A percentile compares a stretch with the other conserved stretches of the same genome.
These are phyloP conservation scores for Hirtodrosophila confusa DNA, from an alignment of 2,888 invertebrate genomes.

Conservation along the genomic window DNA sequence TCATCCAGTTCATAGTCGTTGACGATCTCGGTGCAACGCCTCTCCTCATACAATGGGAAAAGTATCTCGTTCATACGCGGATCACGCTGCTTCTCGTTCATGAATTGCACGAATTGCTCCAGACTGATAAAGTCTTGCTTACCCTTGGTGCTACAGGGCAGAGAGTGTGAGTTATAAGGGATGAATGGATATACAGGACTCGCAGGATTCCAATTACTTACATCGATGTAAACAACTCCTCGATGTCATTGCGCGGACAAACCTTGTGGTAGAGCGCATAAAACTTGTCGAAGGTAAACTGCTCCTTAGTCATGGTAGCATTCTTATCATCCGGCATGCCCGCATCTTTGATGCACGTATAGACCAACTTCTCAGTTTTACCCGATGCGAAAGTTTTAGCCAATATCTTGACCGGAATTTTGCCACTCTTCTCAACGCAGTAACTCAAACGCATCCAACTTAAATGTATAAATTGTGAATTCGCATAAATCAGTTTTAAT, in stretches of 20 bases:
- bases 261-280: slow-evolving; percentile 99
- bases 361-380: slow-evolving; percentile 98
- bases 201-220: slow-evolving; percentile 86
- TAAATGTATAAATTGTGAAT: slow-evolving; percentile 20
- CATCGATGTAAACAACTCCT: slow-evolving; percentile 98
- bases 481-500: slow-evolving; percentile 6
- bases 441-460: slow-evolving; percentile 99
- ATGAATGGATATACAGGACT: too few species aligned
- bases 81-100: slow-evolving; percentile 99
- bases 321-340: slow-evolving; percentile 97
- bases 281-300: slow-evolving; percentile 99
- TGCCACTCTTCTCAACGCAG: slow-evolving; percentile 95
- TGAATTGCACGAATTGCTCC: slow-evolving; percentile 94
- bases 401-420: slow-evolving; percentile 98
- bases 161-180: background rate
- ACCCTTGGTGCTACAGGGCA: slow-evolving; percentile 90
- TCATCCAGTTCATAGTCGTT: slow-evolving; percentile 95
- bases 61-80: slow-evolving; percentile 99
- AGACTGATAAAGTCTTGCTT: slow-evolving; percentile 94
- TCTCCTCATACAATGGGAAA: slow-evolving; percentile 98
- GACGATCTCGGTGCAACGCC: slow-evolving; percentile 96
- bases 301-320: slow-evolving; percentile 96
- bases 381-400: slow-evolving; percentile 99
- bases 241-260: slow-evolving; percentile 99
- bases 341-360: slow-evolving; percentile 97